These are phyloP conservation scores for Antrozous pallidus DNA, from an alignment of 2,797 vertebrate species.

Conservation along the genomic window DNA sequence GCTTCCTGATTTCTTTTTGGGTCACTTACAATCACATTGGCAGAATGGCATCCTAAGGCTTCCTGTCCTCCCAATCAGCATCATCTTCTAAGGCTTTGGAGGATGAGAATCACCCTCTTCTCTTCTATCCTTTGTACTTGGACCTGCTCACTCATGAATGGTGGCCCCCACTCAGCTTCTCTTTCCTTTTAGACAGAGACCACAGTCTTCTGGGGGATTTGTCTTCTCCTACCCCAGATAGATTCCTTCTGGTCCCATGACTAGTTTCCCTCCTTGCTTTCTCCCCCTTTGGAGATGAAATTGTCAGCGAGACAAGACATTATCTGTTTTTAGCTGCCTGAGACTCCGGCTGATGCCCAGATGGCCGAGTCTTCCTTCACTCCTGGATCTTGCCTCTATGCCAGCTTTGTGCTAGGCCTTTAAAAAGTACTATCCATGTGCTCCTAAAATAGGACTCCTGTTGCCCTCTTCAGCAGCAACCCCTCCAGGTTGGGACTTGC, in stretches of 20 bases:
- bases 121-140: background rate
- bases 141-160: background rate
- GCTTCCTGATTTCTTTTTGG: background rate
- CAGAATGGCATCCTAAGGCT: background rate
- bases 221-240: background rate
- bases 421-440: background rate
- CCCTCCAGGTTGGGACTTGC: background rate
- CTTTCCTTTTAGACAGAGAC: background rate
- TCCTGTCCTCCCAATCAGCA: background rate
- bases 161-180: background rate
- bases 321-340: conserved; percentile 47
- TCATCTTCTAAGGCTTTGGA: background rate
- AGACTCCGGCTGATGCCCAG: conserved; percentile 34
- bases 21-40: background rate
- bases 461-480: background rate
- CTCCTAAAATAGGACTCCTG: background rate
- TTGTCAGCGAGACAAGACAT: conserved; percentile 39
- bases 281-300: conserved; percentile 40
- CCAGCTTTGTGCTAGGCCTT: conserved; percentile 13
- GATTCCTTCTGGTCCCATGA: background rate
- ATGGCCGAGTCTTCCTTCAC: conserved; percentile 30
- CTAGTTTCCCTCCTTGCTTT: conserved; percentile 28
- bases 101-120: background rate
- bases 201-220: background rate
- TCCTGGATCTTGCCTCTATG: background rate